Base-by-base conservation (phyloP, 2,113 vertebrate species). In the Leptosomus discolor region DNA sequence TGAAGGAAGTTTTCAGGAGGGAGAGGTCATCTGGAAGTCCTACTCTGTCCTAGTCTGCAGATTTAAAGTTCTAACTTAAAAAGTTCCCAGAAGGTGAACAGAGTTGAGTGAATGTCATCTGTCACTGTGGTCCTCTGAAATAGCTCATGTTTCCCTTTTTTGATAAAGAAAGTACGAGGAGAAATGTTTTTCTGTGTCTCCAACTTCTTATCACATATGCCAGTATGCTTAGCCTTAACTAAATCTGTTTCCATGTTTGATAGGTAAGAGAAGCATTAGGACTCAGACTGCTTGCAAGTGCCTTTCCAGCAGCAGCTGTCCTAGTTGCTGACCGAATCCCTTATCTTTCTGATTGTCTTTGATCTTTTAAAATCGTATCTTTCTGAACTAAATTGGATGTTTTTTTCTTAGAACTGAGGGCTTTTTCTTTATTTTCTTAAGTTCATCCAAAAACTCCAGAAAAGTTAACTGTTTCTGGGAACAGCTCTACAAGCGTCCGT, bases 361-460 rank as follows among this genome's bases (percentile, higher is more conserved):
- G 34, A 21, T 80, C 36, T 88, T 69, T 85, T 80, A 61, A 90
- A 88, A 68, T 30, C 7, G 46, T 14, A 41, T 58, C 87, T 85
- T 88, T 92, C 41, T 76, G 45, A 73, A 64, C 9, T 76, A 22
- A 75, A 34, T 2, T 60, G 3, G 41, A 19, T 73, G 32, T 29
- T 56, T 78, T 60, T 91, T 74, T 69, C 48, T 50, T 83, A 37
- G 10, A 89, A 86, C 27, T 95, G 56, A 92, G 6, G 3, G 0
- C 85, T 54, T 88, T 84, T 48, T 87, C 82, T 43, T 94, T 96
- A 97, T 3, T 68, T 45, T 94, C 94, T 94, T 32, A 94, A 98
- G 98, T 98, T 96, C 63, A 39, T 95, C 98, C 97, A 36, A 91
- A 69, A 76, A 24, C 95, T n/a, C 98, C 98, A 37, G 90, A 96